Evolutionary conservation across 2,113 vertebrate genomes (phyloP).

Genomic region (Xiphorhynchus elegans): DNA sequence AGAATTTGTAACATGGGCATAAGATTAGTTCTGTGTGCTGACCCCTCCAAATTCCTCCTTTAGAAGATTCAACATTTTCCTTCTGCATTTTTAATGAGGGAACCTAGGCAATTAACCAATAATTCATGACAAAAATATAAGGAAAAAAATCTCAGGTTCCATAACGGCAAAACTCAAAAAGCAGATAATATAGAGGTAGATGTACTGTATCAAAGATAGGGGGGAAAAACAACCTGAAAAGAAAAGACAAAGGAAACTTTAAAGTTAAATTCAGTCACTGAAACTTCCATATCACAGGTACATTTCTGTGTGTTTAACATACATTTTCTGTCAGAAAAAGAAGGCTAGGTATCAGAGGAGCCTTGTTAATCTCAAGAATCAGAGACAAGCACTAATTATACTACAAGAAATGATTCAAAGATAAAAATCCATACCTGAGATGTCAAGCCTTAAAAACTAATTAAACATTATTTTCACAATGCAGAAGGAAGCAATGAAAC

Average conservation of each 20-base stretch:
- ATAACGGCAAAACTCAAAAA: background rate
- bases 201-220: background rate
- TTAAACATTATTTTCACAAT: background rate
- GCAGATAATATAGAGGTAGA: background rate
- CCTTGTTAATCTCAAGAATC: background rate
- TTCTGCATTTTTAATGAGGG: background rate
- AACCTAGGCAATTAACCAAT: background rate
- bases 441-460: background rate
- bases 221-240: accelerated
- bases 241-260: background rate
- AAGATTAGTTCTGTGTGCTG: background rate
- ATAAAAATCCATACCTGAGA: background rate
- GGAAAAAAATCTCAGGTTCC: background rate
- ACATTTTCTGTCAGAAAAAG: background rate
- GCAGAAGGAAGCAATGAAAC: background rate
- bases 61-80: background rate
- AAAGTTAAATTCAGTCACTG: background rate
- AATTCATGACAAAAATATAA: background rate
- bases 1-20: background rate
- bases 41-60: background rate
- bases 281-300: background rate
- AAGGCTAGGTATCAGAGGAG: background rate
- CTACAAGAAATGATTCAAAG: background rate
- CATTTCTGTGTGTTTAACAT: background rate
- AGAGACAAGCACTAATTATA: background rate